These are phyloP conservation scores for Myotis brandtii DNA, from an alignment of 2,113 vertebrate genomes.

Conservation along the genomic window DNA sequence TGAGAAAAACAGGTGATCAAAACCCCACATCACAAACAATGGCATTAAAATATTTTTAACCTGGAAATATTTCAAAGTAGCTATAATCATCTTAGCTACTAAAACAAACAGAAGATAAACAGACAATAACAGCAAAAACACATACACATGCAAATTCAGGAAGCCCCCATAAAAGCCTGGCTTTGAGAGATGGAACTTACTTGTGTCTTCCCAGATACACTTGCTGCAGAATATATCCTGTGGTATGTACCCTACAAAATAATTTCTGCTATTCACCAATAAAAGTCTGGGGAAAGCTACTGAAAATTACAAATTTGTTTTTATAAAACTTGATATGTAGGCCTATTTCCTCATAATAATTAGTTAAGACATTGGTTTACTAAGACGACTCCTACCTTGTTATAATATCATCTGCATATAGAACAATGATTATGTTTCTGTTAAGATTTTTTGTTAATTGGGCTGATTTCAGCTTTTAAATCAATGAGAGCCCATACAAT, in stretches of 20 bases:
- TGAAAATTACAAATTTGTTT: constrained; percentile 21
- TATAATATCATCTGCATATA: background rate
- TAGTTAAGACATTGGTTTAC: constrained; percentile 9
- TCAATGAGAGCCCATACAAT: constrained; percentile 13
- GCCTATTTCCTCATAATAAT: background rate
- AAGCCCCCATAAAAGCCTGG: background rate
- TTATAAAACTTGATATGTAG: background rate
- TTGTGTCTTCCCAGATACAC: background rate
- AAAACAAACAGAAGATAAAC: background rate
- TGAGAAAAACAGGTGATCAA: background rate
- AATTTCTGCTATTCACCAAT: background rate
- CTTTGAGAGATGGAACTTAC: constrained; percentile 27
- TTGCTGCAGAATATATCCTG: background rate
- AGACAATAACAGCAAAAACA: background rate
- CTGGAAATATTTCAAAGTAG: constrained; percentile 22
- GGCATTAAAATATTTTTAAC: background rate
- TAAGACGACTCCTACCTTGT: background rate
- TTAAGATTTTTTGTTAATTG: background rate
- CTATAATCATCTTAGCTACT: constrained; percentile 8
- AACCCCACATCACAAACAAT: background rate
- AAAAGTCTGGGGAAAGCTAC: background rate
- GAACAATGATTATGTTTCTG: constrained; percentile 12
- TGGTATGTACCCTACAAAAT: constrained; percentile 1
- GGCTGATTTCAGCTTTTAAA: constrained; percentile 22
- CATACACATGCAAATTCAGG: background rate